Conservation (phyloP, 2,797 vertebrate species). For the Pelobates cultripes region DNA sequence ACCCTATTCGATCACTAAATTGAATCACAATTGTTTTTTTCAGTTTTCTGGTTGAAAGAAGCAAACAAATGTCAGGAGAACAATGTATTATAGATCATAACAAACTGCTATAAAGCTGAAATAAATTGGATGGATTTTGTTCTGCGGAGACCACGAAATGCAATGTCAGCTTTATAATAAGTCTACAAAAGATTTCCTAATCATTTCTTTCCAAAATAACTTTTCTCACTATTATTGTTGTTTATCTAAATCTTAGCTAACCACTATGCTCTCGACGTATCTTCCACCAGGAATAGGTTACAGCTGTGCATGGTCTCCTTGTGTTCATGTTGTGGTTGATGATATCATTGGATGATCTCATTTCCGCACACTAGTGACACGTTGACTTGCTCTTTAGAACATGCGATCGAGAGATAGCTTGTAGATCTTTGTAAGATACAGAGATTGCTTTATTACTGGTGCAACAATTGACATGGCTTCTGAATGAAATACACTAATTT, state of each 20-base stretch:
- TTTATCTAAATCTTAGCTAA: background rate
- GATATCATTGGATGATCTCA: slow-evolving; percentile 1
- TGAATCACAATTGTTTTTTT: background rate
- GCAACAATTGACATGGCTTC: no score
- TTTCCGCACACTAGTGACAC: slow-evolving; percentile 1
- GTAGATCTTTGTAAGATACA: background rate
- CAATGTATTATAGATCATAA: background rate
- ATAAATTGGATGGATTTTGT: background rate
- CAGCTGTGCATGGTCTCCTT: background rate
- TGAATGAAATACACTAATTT: no score
- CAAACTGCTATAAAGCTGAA: background rate
- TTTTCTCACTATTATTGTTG: background rate
- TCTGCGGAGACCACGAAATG: background rate
- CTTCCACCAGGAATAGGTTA: background rate
- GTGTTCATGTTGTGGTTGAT: slow-evolving; percentile 25
- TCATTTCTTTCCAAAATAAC: background rate
- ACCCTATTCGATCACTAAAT: background rate
- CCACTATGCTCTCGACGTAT: background rate
- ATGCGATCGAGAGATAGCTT: background rate
- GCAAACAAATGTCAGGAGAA: background rate
- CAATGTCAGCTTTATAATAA: background rate
- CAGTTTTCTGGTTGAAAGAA: background rate
- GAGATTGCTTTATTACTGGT: background rate
- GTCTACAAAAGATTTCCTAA: background rate
- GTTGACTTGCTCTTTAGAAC: background rate